Percentiles rank a stretch among this genome's conserved stretches.
Evolutionary conservation across 2,797 vertebrate genomes (phyloP).

Genomic region (Bovichtus diacanthus): DNA sequence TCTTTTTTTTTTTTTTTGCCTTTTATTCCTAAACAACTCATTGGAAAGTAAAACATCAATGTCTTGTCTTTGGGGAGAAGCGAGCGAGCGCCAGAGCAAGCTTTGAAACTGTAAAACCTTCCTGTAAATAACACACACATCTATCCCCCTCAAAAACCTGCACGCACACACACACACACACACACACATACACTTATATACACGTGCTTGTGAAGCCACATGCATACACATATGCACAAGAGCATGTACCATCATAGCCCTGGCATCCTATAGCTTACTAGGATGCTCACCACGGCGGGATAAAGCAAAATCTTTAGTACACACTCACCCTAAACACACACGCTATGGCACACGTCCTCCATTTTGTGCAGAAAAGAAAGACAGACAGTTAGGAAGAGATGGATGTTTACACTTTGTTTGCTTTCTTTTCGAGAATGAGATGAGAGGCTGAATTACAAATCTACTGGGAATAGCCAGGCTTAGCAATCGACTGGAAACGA

Average conservation of each 20-base stretch:
- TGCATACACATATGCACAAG: conserved; percentile 18
- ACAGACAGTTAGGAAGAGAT: not conserved
- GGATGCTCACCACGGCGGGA: conserved; percentile 31
- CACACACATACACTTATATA: conserved; percentile 35
- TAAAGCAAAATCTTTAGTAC: conserved; percentile 51
- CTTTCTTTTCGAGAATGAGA: not conserved
- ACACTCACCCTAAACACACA: conserved; percentile 20
- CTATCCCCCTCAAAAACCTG: conserved; percentile 35
- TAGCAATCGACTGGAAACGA: too few relatives aligned
- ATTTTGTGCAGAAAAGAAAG: not conserved
- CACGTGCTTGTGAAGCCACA: not conserved
- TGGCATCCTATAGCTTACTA: conserved; percentile 33
- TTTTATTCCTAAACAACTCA: conserved; percentile 49
- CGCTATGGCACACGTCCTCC: not conserved
- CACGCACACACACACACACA: not conserved
- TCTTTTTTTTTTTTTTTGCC: conserved; percentile 17
- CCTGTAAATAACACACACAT: conserved; percentile 64
- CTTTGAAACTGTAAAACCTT: conserved; percentile 71
- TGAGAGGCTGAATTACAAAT: not conserved
- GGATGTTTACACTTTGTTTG: not conserved
- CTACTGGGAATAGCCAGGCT: too few relatives aligned
- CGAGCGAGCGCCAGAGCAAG: conserved; percentile 20
- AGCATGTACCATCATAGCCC: conserved; percentile 7
- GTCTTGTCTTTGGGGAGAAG: conserved; percentile 58
- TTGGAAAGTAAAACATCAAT: conserved; percentile 72